A percentile compares a stretch with the other conserved stretches of the same genome.
These are phyloP conservation scores for Solen grandis DNA, from an alignment of 1,140 invertebrate species.

Conservation along the genomic window DNA sequence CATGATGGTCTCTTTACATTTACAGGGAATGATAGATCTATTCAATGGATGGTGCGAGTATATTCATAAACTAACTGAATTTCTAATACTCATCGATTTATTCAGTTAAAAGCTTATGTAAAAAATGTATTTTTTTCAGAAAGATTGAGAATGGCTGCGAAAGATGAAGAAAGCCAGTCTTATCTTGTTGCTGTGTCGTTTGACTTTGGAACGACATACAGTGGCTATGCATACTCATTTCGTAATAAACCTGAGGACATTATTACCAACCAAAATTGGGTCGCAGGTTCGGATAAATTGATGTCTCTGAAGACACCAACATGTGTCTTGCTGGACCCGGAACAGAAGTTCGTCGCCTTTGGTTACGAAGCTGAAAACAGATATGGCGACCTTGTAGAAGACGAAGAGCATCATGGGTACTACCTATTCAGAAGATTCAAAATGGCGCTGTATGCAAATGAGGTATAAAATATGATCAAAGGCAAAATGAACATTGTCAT, in stretches of 20 bases:
- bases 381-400: constrained; percentile 18
- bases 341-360: constrained; percentile 19
- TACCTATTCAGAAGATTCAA: constrained; percentile 36
- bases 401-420: constrained; percentile 16
- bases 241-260: constrained; percentile 19
- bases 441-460: constrained; percentile 20
- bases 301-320: constrained; percentile 28
- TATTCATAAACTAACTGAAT: no score
- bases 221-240: constrained; percentile 31
- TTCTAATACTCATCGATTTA: no score
- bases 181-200: constrained; percentile 1
- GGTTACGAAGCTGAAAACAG: constrained; percentile 42
- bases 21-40: no score
- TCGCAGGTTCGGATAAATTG: neutral
- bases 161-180: no score
- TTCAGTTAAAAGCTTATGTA: no score
- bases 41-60: no score
- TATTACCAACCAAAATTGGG: constrained; percentile 24
- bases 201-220: constrained; percentile 37
- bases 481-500: no score
- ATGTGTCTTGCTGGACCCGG: no score
- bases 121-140: no score
- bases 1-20: no score
- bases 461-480: no score
- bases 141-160: no score